These are phyloP conservation scores for Kryphioiulus occultus DNA, from an alignment of 2,888 invertebrate species.

Conservation along the genomic window DNA sequence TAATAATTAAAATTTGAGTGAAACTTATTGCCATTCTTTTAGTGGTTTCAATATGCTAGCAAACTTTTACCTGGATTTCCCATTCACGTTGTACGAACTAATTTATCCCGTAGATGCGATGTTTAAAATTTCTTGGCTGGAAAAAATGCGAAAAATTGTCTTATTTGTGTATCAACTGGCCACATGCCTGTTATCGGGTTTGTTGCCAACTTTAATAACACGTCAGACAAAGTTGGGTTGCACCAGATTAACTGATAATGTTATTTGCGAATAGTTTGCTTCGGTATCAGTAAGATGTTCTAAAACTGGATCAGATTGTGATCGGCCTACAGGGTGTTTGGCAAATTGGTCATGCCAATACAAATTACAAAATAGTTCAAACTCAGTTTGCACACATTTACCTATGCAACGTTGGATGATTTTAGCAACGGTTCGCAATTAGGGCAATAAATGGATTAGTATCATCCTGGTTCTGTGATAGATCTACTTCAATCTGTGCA, in stretches of 20 bases:
- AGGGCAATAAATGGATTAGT: not conserved
- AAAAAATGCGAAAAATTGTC: no score
- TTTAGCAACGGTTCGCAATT: not conserved
- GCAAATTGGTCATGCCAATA: not conserved
- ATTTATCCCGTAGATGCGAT: no score
- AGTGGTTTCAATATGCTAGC: no score
- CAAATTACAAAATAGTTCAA: no score
- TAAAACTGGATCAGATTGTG: not conserved
- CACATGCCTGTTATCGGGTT: no score
- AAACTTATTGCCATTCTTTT: no score
- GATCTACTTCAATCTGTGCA: not conserved
- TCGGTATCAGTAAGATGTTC: not conserved
- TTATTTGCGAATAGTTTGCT: not conserved
- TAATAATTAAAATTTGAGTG: no score
- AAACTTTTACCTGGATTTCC: no score
- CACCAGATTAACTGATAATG: not conserved
- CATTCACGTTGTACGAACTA: no score
- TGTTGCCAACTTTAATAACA: no score
- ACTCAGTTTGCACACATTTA: not conserved
- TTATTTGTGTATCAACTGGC: no score
- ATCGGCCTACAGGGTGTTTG: not conserved
- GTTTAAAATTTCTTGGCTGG: no score
- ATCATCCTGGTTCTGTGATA: not conserved
- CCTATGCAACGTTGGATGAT: not conserved
- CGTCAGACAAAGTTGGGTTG: not conserved